These are phyloP conservation scores for Otocyon megalotis DNA, from an alignment of 2,113 vertebrate genomes.

Conservation along the genomic window DNA sequence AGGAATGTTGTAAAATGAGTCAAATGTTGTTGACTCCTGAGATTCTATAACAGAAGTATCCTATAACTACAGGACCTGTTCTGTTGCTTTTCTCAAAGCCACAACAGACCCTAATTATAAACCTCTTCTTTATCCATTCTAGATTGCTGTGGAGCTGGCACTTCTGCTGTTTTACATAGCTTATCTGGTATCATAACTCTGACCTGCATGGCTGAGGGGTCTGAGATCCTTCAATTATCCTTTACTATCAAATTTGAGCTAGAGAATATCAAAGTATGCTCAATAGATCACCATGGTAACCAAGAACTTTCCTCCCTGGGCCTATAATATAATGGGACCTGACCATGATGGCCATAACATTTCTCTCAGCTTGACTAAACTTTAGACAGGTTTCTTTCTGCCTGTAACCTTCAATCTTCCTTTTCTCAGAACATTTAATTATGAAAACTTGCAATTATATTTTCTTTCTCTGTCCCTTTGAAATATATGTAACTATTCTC, in stretches of 20 bases:
- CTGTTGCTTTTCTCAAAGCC: neutral
- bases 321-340: neutral
- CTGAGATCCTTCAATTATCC: neutral
- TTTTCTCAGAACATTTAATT: neutral
- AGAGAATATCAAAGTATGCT: neutral
- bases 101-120: neutral
- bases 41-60: neutral
- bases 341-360: neutral
- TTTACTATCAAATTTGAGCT: neutral
- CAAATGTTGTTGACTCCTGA: neutral
- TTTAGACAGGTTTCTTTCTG: neutral
- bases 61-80: neutral
- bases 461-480: neutral
- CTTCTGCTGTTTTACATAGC: neutral
- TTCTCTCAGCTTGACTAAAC: neutral
- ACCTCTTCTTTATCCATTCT: neutral
- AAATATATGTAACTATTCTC: neutral
- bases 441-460: neutral
- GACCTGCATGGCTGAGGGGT: neutral
- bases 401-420: neutral
- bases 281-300: neutral
- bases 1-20: neutral
- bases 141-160: neutral
- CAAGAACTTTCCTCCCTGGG: neutral
- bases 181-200: neutral